These are phyloP conservation scores for Catonia carolina DNA, from an alignment of 2,888 invertebrate species.

Conservation along the genomic window DNA sequence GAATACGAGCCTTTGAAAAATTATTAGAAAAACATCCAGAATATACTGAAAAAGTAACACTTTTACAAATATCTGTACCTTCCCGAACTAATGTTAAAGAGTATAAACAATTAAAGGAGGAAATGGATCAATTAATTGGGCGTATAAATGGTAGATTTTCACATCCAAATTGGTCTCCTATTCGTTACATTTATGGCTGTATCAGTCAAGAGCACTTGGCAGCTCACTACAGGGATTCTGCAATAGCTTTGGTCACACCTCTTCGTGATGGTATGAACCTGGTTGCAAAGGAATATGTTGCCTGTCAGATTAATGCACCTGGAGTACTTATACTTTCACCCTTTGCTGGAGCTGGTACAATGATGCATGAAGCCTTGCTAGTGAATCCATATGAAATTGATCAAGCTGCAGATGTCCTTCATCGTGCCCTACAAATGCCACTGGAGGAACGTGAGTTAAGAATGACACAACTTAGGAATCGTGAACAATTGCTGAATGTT, in stretches of 20 bases:
- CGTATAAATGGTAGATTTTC: slow-evolving; percentile 44
- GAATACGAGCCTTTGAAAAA: slow-evolving; percentile 41
- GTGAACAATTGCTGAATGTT: slow-evolving; percentile 42
- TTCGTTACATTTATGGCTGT: slow-evolving; percentile 44
- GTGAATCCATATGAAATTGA: slow-evolving; percentile 44
- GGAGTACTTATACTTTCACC: slow-evolving; percentile 44
- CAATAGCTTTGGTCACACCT: slow-evolving; percentile 44
- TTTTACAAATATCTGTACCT: slow-evolving; percentile 43
- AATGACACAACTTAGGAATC: slow-evolving; percentile 42
- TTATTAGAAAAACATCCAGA: slow-evolving; percentile 42
- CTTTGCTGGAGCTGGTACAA: slow-evolving; percentile 44
- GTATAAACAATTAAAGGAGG: slow-evolving; percentile 44
- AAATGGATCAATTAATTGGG: slow-evolving; percentile 43
- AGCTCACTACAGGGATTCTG: slow-evolving; percentile 43
- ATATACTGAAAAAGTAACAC: slow-evolving; percentile 40
- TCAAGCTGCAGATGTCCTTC: slow-evolving; percentile 42
- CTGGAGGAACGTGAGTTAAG: slow-evolving; percentile 42
- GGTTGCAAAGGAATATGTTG: slow-evolving; percentile 45
- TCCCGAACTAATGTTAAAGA: slow-evolving; percentile 44
- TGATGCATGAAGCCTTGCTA: slow-evolving; percentile 44
- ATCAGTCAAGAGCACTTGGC: slow-evolving; percentile 43
- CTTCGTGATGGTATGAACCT: slow-evolving; percentile 46
- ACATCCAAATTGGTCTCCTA: slow-evolving; percentile 44
- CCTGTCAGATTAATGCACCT: slow-evolving; percentile 42
- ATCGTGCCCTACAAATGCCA: slow-evolving; percentile 44